These are phyloP conservation scores for Mechanitis mazaeus DNA, from an alignment of 2,888 invertebrate genomes.

Conservation along the genomic window DNA sequence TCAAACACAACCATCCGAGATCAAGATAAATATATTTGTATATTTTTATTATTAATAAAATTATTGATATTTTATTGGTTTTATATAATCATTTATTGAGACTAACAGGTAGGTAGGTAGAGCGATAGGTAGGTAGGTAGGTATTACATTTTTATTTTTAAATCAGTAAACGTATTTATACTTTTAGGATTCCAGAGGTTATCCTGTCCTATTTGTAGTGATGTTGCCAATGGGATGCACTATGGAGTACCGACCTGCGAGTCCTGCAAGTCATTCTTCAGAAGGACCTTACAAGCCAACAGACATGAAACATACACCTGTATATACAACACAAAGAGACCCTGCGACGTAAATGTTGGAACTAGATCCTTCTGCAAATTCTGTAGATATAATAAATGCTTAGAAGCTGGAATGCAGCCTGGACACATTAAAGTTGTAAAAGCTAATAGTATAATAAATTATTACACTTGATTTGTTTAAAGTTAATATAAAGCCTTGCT, in stretches of 20 bases:
- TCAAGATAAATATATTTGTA: conserved; percentile 6
- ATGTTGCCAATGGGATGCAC: conserved; percentile 42
- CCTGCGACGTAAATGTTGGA: conserved; percentile 37
- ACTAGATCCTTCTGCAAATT: conserved; percentile 45
- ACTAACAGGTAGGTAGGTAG: too few species aligned
- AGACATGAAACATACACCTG: conserved; percentile 43
- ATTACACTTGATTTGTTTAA: not conserved
- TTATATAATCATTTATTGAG: not conserved
- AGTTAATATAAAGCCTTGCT: too few species aligned
- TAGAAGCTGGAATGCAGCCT: conserved; percentile 42
- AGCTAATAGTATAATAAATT: not conserved
- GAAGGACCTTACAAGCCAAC: conserved; percentile 41
- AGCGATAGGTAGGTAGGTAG: not conserved
- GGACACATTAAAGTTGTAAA: conserved; percentile 33
- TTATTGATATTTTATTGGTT: not conserved
- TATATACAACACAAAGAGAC: conserved; percentile 1
- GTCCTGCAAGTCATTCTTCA: conserved; percentile 55
- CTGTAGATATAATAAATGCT: conserved; percentile 44
- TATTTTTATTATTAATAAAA: not conserved
- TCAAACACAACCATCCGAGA: conserved; percentile 46
- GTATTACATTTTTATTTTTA: not conserved
- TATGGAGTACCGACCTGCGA: conserved; percentile 51
- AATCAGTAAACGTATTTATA: not conserved
- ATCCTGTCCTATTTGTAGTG: conserved; percentile 47
- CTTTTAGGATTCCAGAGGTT: not conserved